A percentile compares a stretch with the other conserved stretches of the same genome.
Conservation (phyloP, 2,888 invertebrate genomes). For the Nineta flava region DNA sequence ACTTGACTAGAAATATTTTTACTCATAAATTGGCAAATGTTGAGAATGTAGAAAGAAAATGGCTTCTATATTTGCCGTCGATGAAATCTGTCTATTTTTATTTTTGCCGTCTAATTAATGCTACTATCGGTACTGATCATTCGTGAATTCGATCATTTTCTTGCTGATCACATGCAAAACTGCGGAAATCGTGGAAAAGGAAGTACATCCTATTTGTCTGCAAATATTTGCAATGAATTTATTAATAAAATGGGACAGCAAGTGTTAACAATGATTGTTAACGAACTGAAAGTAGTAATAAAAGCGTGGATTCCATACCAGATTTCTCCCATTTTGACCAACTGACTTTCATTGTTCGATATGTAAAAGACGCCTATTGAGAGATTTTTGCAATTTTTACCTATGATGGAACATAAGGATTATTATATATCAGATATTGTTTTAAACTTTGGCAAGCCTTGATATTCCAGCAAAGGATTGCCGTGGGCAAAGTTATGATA, state of each 20-base stretch:
- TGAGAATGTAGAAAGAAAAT: too few species aligned
- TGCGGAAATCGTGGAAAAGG: constrained; percentile 15
- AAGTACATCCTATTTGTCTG: constrained; percentile 16
- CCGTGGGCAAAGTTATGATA: constrained; percentile 18
- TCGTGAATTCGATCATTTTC: constrained; percentile 9
- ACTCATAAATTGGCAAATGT: too few species aligned
- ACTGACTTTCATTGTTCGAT: constrained; percentile 18
- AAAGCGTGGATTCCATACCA: constrained; percentile 17
- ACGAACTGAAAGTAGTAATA: constrained; percentile 17
- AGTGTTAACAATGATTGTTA: constrained; percentile 14
- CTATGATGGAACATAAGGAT: constrained; percentile 18
- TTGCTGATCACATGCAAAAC: constrained; percentile 14
- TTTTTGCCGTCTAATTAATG: too few species aligned
- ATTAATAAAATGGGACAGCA: constrained; percentile 18
- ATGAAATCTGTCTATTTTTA: too few species aligned
- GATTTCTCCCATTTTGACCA: constrained; percentile 19
- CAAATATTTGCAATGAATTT: constrained; percentile 19
- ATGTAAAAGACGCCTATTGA: constrained; percentile 18
- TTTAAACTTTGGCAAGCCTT: neutral
- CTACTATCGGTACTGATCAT: neutral
- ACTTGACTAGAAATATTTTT: too few species aligned
- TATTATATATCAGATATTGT: constrained; percentile 14
- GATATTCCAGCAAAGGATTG: constrained; percentile 16
- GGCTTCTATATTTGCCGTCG: too few species aligned
- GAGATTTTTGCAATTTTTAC: constrained; percentile 18